Base-by-base conservation (phyloP, 2,888 invertebrate species). In the Poecilus cupreus region DNA sequence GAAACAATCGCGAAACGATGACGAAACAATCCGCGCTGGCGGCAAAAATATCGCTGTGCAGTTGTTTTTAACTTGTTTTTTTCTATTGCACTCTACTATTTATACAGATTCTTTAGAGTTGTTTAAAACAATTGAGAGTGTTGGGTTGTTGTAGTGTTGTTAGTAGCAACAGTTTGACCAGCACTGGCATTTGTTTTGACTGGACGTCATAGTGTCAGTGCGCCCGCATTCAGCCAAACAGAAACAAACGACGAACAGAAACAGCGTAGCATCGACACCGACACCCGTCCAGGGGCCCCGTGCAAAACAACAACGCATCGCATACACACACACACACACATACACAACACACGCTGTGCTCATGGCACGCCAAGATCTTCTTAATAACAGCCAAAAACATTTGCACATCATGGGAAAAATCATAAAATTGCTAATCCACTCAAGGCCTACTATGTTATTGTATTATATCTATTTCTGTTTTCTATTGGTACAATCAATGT, bases 1-100 rank as follows among this genome's bases (percentile, higher is more conserved):
- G 16, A 60, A 60, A 68, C 64, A 68, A 68, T 68, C 64, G 64
- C 64, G 64, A 68, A 68, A 68, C 10, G 37, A 68, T 68, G 64
- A 68, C 64, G 64, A 68, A 68, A 68, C 10, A 16, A 32, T 4
- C 51, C 16, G 13, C 51, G 51, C 51, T 43, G n/a, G 43, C 18
- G 18, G 51, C 51, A 51, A 51, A 51, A 51, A 51, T 51, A 51
- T 51, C 51, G 24, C 60, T 60, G 24, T 60, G 26, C 60, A 60
- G 26, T 60, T 60, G 60, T 60, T 60, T 60, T 60, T 60, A 60
- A 68, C 16, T 64, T 64, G 37, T 37, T 32, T 64, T 37, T 68
- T 3, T n/a, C n/a, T n/a, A n/a, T n/a, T n/a, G n/a, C n/a, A n/a
- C n/a, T n/a, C n/a, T n/a, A n/a, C n/a, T n/a, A n/a, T n/a, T n/a